phyloP scores from a whole-genome alignment of 2,888 invertebrate species.

The Axea sp. region DNA sequence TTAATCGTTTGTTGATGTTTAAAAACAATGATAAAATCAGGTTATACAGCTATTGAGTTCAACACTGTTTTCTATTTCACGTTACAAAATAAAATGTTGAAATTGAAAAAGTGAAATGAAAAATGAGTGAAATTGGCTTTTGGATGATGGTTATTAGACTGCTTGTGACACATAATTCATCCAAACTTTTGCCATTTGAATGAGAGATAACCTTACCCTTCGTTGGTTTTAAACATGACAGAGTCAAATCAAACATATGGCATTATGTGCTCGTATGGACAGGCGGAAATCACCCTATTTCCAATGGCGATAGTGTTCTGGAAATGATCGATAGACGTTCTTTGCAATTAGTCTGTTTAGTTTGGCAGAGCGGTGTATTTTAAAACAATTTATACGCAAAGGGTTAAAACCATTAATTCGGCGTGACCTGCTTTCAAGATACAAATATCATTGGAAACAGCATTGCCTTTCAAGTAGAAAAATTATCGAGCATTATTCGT shows the following conservation, averaged over 20 bases:
- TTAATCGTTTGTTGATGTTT: no score
- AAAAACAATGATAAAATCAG: no score
- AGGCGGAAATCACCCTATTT: conserved; percentile 50
- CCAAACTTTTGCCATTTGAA: conserved; percentile 18
- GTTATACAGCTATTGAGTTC: no score
- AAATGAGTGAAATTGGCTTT: neutral
- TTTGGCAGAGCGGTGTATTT: conserved; percentile 32
- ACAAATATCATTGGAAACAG: conserved; percentile 22
- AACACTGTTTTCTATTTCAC: no score
- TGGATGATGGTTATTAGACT: conserved; percentile 8
- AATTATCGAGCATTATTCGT: conserved; percentile 21
- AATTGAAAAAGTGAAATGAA: no score
- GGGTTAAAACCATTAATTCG: conserved; percentile 7
- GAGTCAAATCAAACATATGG: conserved; percentile 37
- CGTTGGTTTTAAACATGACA: conserved; percentile 52
- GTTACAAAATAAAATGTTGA: neutral
- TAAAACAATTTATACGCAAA: conserved; percentile 42
- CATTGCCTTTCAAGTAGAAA: conserved; percentile 4
- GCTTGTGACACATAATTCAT: conserved; percentile 26
- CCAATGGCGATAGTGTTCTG: conserved; percentile 40
- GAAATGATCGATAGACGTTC: conserved; percentile 49
- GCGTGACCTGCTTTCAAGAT: conserved; percentile 3
- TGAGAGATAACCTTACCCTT: no score
- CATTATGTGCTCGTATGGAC: conserved; percentile 31
- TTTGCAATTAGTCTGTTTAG: conserved; percentile 46